phyloP scores from a whole-genome alignment of 2,888 invertebrate genomes.

The Troides oblongomaculatus region DNA sequence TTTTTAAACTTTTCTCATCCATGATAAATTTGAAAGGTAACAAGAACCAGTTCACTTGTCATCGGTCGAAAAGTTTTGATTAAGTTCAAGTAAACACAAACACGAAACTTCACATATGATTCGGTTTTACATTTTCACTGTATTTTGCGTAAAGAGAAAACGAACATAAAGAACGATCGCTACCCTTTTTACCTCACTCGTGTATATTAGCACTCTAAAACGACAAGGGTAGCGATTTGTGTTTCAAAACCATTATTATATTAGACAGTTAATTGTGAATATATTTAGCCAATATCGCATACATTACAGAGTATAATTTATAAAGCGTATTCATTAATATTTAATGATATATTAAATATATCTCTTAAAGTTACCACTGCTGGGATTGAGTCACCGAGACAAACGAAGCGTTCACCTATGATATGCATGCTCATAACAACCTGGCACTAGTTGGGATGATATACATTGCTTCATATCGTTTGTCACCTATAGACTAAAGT shows the following conservation, averaged over 20 bases:
- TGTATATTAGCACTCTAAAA: slow-evolving; percentile 1
- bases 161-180: neutral
- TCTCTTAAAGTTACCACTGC: no score
- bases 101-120: neutral
- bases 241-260: neutral
- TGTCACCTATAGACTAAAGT: no score
- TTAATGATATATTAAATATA: no score
- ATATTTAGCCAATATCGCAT: neutral
- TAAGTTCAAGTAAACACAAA: neutral
- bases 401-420: no score
- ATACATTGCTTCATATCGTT: no score
- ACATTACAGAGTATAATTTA: neutral
- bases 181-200: neutral
- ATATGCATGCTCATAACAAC: no score
- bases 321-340: no score
- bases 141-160: neutral
- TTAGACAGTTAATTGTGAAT: neutral
- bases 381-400: no score
- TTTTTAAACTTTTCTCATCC: no score
- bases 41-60: neutral
- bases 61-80: neutral
- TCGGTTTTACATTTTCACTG: neutral
- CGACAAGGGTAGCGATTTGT: neutral
- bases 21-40: neutral
- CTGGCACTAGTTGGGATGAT: no score